Evolutionary conservation across 2,888 invertebrate genomes (phyloP).

Genomic region (Allacma fusca): DNA sequence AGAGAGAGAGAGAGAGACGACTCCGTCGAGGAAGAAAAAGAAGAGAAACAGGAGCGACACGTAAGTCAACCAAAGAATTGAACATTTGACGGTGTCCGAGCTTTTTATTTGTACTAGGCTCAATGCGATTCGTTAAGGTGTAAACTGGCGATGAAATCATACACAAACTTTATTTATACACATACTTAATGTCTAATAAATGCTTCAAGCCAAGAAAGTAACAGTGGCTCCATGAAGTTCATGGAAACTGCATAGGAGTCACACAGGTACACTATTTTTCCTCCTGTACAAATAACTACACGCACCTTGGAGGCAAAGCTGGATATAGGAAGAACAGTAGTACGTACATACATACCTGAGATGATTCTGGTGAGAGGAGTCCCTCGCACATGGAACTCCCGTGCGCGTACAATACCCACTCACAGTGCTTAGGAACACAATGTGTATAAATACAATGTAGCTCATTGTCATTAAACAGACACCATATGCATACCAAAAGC

Average conservation of each 20-base stretch:
- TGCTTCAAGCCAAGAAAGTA: conserved; percentile 5
- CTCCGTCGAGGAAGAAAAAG: background rate
- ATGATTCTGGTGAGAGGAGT: background rate
- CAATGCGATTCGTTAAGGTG: conserved; percentile 41
- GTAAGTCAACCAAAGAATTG: conserved; percentile 29
- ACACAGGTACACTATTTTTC: background rate
- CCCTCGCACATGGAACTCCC: conserved; percentile 36
- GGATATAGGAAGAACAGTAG: background rate
- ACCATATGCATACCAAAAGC: background rate
- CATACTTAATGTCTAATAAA: conserved; percentile 11
- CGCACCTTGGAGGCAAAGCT: background rate
- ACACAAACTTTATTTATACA: background rate
- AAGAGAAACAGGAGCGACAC: conserved; percentile 11
- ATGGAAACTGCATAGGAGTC: background rate
- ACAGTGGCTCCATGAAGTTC: background rate
- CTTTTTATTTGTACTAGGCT: conserved; percentile 33
- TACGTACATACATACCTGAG: background rate
- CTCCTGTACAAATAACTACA: background rate
- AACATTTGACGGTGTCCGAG: conserved; percentile 33
- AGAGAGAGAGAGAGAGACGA: background rate
- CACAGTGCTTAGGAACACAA: conserved; percentile 12
- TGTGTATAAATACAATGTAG: conserved; percentile 32
- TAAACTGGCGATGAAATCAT: conserved; percentile 29
- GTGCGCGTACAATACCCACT: conserved; percentile 37
- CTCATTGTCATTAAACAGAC: conserved; percentile 32